Conservation (phyloP, 2,888 invertebrate genomes). For the Drosophila leonis region DNA sequence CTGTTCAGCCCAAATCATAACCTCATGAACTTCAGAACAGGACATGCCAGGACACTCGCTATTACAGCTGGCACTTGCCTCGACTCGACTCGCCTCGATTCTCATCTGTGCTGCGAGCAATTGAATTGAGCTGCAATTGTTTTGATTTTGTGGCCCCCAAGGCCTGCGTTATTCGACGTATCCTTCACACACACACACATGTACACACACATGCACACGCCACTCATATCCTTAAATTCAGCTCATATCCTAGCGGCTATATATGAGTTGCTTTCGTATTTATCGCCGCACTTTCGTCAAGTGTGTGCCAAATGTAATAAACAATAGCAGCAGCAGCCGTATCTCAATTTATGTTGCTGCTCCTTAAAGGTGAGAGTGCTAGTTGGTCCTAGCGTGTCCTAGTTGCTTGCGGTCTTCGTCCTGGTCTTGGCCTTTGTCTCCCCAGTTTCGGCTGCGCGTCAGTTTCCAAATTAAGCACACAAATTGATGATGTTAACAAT, state of each 20-base stretch:
- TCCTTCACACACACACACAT: conserved; percentile 28
- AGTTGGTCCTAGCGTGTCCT: conserved; percentile 8
- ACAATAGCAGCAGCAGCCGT: conserved; percentile 72
- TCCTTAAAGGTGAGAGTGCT: conserved; percentile 64
- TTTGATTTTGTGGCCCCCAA: conserved; percentile 73
- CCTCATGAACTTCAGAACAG: conserved; percentile 66
- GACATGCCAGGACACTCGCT: conserved; percentile 14
- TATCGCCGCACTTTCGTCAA: conserved; percentile 67
- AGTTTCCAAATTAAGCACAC: conserved; percentile 82
- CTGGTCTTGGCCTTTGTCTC: conserved; percentile 41
- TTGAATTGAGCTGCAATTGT: conserved; percentile 78
- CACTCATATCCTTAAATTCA: conserved; percentile 26
- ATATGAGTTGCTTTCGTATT: conserved; percentile 51
- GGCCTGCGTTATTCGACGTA: conserved; percentile 53
- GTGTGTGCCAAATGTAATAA: conserved; percentile 79
- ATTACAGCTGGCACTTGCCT: conserved; percentile 9
- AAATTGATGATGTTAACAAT: conserved; percentile 82
- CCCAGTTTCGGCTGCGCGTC: conserved; percentile 74
- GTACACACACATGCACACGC: conserved; percentile 16
- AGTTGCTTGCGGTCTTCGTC: conserved; percentile 7
- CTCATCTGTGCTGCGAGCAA: conserved; percentile 50
- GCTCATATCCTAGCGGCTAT: conserved; percentile 25
- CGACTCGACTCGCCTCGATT: conserved; percentile 7
- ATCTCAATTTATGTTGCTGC: conserved; percentile 72
- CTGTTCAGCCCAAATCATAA: conserved; percentile 77